Evolutionary conservation across 2,888 invertebrate genomes (phyloP).

Genomic region (Gastrophysa polygoni): DNA sequence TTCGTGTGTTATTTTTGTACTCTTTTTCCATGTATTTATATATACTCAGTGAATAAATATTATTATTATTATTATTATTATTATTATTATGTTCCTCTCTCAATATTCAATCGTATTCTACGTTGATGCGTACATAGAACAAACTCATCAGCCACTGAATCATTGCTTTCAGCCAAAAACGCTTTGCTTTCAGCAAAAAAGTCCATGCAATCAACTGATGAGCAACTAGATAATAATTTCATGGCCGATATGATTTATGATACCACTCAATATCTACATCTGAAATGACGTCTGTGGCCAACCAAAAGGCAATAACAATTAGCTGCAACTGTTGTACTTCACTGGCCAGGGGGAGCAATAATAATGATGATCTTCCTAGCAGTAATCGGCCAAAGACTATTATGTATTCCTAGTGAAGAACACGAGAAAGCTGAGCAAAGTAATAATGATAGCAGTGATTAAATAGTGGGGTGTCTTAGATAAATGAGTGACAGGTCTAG

Average conservation of each 20-base stretch:
- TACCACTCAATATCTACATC: background rate
- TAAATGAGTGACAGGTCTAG: conserved; percentile 58
- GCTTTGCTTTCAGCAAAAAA: too few relatives aligned
- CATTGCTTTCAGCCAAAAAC: too few relatives aligned
- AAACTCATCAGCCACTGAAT: too few relatives aligned
- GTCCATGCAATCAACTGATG: too few relatives aligned
- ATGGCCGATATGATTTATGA: background rate
- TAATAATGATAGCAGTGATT: conserved; percentile 57
- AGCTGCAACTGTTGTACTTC: conserved; percentile 26
- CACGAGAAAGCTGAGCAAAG: conserved; percentile 34
- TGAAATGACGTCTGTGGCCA: background rate
- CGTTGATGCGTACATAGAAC: too few relatives aligned
- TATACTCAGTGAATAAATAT: too few relatives aligned
- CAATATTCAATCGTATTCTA: too few relatives aligned
- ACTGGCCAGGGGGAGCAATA: conserved; percentile 39
- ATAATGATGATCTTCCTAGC: conserved; percentile 42
- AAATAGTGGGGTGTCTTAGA: conserved; percentile 58
- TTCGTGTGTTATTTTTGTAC: too few relatives aligned
- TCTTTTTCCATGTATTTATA: too few relatives aligned
- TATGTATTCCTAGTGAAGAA: conserved; percentile 43
- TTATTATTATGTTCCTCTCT: too few relatives aligned
- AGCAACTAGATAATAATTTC: too few relatives aligned
- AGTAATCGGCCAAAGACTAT: conserved; percentile 45
- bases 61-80: too few relatives aligned
- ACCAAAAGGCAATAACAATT: conserved; percentile 26